Conservation (phyloP, 2,797 vertebrate genomes). For the Rousettus madagascariensis region DNA sequence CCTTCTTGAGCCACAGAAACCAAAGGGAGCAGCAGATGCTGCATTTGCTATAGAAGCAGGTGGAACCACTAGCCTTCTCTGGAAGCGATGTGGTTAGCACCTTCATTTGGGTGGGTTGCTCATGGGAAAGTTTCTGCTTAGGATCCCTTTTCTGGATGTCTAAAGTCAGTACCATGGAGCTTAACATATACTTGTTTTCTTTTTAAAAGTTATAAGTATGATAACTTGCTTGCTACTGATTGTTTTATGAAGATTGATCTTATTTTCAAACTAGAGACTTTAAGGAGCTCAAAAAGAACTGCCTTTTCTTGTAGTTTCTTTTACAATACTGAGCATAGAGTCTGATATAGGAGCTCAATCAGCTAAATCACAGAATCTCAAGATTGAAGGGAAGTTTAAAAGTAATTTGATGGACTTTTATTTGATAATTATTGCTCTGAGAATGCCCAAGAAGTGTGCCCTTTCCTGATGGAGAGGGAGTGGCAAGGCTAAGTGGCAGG, state of each 20-base stretch:
- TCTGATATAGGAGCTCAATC: not conserved
- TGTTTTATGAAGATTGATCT: not conserved
- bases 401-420: not conserved
- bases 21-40: not conserved
- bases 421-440: not conserved
- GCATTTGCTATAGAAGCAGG: not conserved
- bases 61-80: not conserved
- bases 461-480: not conserved
- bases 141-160: slow-evolving; percentile 14
- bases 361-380: slow-evolving; percentile 22
- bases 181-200: not conserved
- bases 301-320: not conserved
- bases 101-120: not conserved
- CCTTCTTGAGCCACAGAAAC: slow-evolving; percentile 11
- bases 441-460: not conserved
- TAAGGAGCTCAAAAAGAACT: not conserved
- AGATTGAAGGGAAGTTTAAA: not conserved
- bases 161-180: not conserved
- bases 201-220: not conserved
- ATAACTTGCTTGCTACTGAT: not conserved
- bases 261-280: slow-evolving; percentile 8
- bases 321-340: not conserved
- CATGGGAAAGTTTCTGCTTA: not conserved
- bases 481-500: not conserved
- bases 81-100: not conserved